phyloP scores from a whole-genome alignment of 2,888 invertebrate genomes.

The Myopa testacea region DNA sequence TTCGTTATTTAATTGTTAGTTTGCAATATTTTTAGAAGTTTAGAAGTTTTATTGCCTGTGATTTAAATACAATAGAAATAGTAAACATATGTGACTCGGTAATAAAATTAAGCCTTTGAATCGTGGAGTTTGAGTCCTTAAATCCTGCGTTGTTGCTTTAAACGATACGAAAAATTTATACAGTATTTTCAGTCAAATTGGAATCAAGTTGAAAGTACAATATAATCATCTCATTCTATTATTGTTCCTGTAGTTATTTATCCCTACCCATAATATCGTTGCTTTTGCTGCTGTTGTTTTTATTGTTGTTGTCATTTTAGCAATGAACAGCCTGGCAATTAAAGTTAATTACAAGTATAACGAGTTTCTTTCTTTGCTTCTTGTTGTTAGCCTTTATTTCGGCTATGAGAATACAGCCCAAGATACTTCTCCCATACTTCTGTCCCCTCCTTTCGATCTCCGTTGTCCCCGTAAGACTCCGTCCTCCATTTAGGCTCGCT shows the following conservation, averaged over 20 bases:
- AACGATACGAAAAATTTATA: neutral
- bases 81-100: neutral
- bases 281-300: neutral
- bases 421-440: too few relatives aligned
- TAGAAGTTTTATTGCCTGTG: too few relatives aligned
- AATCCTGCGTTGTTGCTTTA: neutral
- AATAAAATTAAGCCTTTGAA: neutral
- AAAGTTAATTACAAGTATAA: too few relatives aligned
- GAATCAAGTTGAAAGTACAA: neutral
- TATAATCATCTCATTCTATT: neutral
- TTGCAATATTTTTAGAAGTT: constrained; percentile 2
- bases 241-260: neutral
- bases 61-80: neutral
- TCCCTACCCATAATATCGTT: too few relatives aligned
- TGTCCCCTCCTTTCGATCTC: too few relatives aligned
- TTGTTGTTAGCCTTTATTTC: too few relatives aligned
- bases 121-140: neutral
- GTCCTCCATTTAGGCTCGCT: too few relatives aligned
- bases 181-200: too few relatives aligned
- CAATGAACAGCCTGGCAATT: too few relatives aligned
- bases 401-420: too few relatives aligned
- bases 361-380: too few relatives aligned
- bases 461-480: too few relatives aligned
- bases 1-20: constrained; percentile 1
- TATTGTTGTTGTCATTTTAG: neutral